Evolutionary conservation across 1,140 invertebrate genomes (phyloP).

Genomic region (Drosophila truncata): DNA sequence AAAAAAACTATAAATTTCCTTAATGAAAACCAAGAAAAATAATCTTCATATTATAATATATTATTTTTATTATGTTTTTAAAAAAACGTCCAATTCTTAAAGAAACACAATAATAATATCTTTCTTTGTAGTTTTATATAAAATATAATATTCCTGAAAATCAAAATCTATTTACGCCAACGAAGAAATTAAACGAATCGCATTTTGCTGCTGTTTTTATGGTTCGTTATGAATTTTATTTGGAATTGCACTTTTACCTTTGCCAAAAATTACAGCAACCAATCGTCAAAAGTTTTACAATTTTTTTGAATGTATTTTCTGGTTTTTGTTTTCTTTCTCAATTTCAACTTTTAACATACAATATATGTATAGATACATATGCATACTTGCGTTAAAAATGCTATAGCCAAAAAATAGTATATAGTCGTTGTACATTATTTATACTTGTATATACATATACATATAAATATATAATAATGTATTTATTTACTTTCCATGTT

Average conservation of each 20-base stretch:
- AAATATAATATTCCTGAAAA: too few species aligned
- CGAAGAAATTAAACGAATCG: conserved; percentile 3
- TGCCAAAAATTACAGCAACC: conserved; percentile 77
- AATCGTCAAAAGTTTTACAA: conserved; percentile 69
- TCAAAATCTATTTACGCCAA: too few species aligned
- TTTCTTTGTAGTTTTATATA: too few species aligned
- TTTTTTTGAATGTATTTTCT: conserved; percentile 62
- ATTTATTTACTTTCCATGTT: conserved; percentile 43
- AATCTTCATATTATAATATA: too few species aligned
- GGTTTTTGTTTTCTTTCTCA: conserved; percentile 37
- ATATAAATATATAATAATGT: conserved; percentile 40
- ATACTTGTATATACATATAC: conserved; percentile 43
- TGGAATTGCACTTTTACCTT: conserved; percentile 76
- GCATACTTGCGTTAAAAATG: conserved; percentile 64
- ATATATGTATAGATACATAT: conserved; percentile 39
- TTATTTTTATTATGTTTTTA: too few species aligned
- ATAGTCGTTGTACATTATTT: conserved; percentile 54
- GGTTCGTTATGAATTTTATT: conserved; percentile 75
- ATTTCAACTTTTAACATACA: conserved; percentile 51
- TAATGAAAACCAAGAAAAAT: too few species aligned
- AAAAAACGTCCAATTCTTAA: too few species aligned
- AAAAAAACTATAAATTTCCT: too few species aligned
- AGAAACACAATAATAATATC: too few species aligned
- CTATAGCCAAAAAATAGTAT: conserved; percentile 72
- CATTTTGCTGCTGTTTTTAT: conserved; percentile 48